A percentile compares a stretch with the other conserved stretches of the same genome.
Evolutionary conservation across 2,113 vertebrate species (phyloP).

Genomic region (Xiphophorus hellerii): DNA sequence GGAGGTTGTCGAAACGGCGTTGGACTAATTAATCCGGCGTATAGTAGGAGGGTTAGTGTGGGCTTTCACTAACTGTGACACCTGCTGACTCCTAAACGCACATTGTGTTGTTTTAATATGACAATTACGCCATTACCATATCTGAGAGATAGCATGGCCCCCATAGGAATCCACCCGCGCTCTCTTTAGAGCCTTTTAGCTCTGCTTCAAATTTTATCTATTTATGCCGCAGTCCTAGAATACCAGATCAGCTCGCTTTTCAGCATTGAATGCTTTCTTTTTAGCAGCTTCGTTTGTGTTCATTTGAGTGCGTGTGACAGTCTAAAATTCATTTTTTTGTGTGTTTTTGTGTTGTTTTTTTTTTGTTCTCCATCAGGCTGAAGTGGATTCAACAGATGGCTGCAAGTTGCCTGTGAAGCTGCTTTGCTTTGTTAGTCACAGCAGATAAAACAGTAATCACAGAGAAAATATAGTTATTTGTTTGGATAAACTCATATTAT

Average conservation of each 20-base stretch:
- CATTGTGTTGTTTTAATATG: slow-evolving; percentile 81
- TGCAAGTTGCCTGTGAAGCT: slow-evolving; percentile 40
- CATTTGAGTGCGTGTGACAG: slow-evolving; percentile 56
- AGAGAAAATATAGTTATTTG: slow-evolving; percentile 28
- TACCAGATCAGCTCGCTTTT: slow-evolving; percentile 71
- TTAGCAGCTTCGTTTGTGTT: slow-evolving; percentile 47
- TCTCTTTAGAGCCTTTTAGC: slow-evolving; percentile 75
- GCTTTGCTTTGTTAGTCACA: slow-evolving; percentile 23
- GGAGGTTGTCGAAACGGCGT: slow-evolving; percentile 73
- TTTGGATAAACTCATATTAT: slow-evolving; percentile 1
- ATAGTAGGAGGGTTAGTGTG: slow-evolving; percentile 73
- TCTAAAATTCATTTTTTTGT: slow-evolving; percentile 40
- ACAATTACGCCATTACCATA: slow-evolving; percentile 82
- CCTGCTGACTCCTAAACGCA: slow-evolving; percentile 81
- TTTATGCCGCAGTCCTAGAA: slow-evolving; percentile 66
- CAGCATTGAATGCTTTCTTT: slow-evolving; percentile 55
- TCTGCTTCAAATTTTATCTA: slow-evolving; percentile 64
- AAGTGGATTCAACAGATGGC: slow-evolving; percentile 56
- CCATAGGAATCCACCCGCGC: slow-evolving; percentile 72
- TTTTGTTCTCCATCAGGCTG: neutral
- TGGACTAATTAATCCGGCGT: slow-evolving; percentile 80
- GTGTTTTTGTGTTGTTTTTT: too few species aligned
- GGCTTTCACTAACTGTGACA: slow-evolving; percentile 77
- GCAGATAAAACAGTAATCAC: slow-evolving; percentile 40
- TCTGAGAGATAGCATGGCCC: slow-evolving; percentile 76